Evolutionary conservation across 2,113 vertebrate genomes (phyloP).

Genomic region (Hylia prasina): DNA sequence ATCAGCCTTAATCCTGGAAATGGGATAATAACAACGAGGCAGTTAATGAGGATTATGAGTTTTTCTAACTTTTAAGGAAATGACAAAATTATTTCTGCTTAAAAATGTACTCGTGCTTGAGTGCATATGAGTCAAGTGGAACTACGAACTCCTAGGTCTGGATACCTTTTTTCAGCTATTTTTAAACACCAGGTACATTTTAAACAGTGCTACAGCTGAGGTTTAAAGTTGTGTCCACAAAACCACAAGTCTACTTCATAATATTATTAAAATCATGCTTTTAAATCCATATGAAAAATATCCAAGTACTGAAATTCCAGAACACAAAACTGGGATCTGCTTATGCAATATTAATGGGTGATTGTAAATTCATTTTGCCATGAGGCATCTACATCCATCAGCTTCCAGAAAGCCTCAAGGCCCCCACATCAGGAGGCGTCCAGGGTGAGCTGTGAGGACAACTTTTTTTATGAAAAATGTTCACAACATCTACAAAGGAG

Average conservation of each 20-base stretch:
- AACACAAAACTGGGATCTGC: not conserved
- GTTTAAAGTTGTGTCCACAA: not conserved
- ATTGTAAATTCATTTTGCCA: not conserved
- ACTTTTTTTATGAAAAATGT: not conserved
- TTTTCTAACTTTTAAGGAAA: not conserved
- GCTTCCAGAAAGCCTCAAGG: not conserved
- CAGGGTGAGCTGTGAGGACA: not conserved
- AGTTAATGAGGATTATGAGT: not conserved
- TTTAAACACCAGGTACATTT: not conserved
- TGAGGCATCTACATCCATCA: not conserved
- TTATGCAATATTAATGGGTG: not conserved
- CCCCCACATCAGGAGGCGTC: not conserved
- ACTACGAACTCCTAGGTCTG: not conserved
- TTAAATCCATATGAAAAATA: not conserved
- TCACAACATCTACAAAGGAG: not conserved
- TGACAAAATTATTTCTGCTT: not conserved
- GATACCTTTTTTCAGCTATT: not conserved
- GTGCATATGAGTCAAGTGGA: not conserved
- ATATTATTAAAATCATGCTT: not conserved
- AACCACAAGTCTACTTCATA: not conserved
- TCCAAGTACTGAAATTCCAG: not conserved
- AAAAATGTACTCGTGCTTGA: not conserved
- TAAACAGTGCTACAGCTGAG: not conserved
- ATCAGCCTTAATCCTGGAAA: not conserved
- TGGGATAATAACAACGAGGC: fast-evolving